Evolutionary conservation across 2,888 invertebrate genomes (phyloP).

Genomic region (Chrysotoxum bicinctum): DNA sequence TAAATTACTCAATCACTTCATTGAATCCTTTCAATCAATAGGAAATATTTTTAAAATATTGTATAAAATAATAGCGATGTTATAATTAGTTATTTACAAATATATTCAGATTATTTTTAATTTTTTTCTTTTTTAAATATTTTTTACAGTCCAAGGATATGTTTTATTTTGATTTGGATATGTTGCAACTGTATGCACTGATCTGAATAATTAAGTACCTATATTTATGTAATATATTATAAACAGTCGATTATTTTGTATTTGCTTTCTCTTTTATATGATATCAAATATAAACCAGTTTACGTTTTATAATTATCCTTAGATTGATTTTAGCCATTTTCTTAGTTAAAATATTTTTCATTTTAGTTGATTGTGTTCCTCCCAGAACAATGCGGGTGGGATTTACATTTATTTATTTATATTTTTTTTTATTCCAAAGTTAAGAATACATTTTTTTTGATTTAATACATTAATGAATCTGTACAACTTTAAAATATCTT

Average conservation of each 20-base stretch:
- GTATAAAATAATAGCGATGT: neutral
- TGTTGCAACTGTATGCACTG: constrained; percentile 21
- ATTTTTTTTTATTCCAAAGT: neutral
- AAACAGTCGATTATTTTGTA: constrained; percentile 56
- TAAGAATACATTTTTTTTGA: neutral
- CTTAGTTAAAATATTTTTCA: neutral
- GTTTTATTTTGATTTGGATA: constrained; percentile 36
- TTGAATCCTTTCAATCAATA: neutral
- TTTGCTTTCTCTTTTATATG: constrained; percentile 24
- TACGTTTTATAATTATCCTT: constrained; percentile 25
- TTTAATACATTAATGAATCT: constrained; percentile 28
- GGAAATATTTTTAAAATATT: neutral
- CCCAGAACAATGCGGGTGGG: constrained; percentile 67
- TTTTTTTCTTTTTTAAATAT: constrained; percentile 12
- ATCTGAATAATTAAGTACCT: neutral
- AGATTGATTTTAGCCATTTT: constrained; percentile 36
- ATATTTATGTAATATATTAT: constrained; percentile 21
- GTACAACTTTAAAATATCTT: constrained; percentile 33
- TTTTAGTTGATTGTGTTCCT: constrained; percentile 66
- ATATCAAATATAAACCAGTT: constrained; percentile 68
- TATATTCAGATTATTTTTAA: neutral
- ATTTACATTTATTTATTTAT: constrained; percentile 21
- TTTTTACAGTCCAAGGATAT: constrained; percentile 47
- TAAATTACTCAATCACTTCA: neutral
- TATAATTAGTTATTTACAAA: constrained; percentile 3